phyloP scores from a whole-genome alignment of 2,888 invertebrate genomes.

The Ptilodon capucinus region DNA sequence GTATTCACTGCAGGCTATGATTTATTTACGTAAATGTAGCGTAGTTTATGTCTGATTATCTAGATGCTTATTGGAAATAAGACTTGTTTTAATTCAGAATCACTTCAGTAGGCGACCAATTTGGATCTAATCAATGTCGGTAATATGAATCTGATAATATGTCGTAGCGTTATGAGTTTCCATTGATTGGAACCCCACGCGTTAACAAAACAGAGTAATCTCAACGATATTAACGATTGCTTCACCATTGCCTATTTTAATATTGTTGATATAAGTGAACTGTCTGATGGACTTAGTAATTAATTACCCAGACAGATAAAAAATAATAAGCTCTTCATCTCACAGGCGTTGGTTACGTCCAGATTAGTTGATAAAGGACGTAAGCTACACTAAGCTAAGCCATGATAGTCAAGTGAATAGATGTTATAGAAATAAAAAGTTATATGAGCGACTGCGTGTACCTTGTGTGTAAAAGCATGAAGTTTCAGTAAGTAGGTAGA shows the following conservation, averaged over 20 bases:
- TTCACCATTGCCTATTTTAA: constrained; percentile 32
- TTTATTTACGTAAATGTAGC: neutral
- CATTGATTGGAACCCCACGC: constrained; percentile 23
- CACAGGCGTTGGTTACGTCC: constrained; percentile 17
- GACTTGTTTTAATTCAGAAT: too few relatives aligned
- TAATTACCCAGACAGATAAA: constrained; percentile 37
- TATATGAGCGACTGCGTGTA: too few relatives aligned
- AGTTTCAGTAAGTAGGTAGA: too few relatives aligned
- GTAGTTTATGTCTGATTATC: too few relatives aligned
- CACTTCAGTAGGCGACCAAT: too few relatives aligned
- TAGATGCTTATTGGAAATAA: too few relatives aligned
- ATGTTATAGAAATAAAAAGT: neutral
- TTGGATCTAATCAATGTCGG: too few relatives aligned
- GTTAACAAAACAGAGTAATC: constrained; percentile 26
- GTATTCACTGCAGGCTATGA: constrained; percentile 17
- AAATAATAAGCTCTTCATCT: constrained; percentile 27
- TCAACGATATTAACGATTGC: constrained; percentile 35
- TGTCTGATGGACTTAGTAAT: constrained; percentile 39
- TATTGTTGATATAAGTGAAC: constrained; percentile 40
- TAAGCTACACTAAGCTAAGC: neutral
- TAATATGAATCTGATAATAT: too few relatives aligned
- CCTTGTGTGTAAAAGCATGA: too few relatives aligned
- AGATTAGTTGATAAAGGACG: neutral
- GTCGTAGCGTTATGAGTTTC: too few relatives aligned
- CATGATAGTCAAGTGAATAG: neutral